Conservation (phyloP, 2,797 vertebrate genomes). For the Cottoperca gobio region DNA sequence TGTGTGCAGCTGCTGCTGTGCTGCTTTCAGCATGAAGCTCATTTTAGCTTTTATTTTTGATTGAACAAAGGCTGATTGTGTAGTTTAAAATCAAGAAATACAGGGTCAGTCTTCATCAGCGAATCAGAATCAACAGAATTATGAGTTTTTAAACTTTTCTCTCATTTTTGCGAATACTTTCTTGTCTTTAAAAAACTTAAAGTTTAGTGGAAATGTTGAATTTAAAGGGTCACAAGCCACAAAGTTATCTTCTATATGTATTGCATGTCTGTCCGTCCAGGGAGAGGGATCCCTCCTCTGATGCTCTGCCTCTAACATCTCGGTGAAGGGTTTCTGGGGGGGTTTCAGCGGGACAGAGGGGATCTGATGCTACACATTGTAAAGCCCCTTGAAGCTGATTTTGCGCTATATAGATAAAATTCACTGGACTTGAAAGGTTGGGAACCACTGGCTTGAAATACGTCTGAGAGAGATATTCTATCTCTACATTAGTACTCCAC, state of each 20-base stretch:
- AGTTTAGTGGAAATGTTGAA: neutral
- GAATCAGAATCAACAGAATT: neutral
- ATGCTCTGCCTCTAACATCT: too few species aligned
- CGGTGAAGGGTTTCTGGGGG: too few species aligned
- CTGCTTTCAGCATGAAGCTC: conserved; percentile 27
- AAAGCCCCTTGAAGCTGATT: neutral
- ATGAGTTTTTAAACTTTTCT: neutral
- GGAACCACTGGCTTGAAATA: too few species aligned
- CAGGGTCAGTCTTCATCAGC: too few species aligned
- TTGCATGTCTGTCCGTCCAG: neutral
- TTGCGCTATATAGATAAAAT: neutral
- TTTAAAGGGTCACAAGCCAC: neutral
- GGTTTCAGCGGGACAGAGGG: too few species aligned
- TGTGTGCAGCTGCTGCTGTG: conserved; percentile 40
- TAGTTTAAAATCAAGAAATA: neutral
- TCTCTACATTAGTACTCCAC: too few species aligned
- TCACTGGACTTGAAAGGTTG: neutral
- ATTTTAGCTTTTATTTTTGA: conserved; percentile 28
- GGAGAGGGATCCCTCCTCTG: neutral
- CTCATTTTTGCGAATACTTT: neutral
- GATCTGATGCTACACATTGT: too few species aligned
- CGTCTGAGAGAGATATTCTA: too few species aligned
- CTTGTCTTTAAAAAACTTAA: neutral
- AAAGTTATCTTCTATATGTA: neutral
- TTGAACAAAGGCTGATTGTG: conserved; percentile 26